Evolutionary conservation across 2,888 invertebrate species (phyloP).

Genomic region (Choristoneura rosaceana): DNA sequence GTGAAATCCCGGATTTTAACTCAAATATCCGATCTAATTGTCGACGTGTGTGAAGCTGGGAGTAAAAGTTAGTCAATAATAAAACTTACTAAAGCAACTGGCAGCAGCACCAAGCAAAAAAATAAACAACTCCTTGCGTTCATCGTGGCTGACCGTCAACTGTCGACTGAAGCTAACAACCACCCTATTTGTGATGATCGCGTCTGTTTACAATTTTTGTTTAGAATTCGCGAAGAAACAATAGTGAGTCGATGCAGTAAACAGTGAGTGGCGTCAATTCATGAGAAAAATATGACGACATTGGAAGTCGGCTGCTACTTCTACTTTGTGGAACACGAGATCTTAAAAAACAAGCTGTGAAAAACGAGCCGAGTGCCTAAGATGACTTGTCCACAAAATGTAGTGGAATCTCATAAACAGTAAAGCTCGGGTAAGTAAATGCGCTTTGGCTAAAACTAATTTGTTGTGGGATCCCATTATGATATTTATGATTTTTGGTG

Average conservation of each 20-base stretch:
- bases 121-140: conserved; percentile 53
- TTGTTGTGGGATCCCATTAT: too few relatives aligned
- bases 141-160: conserved; percentile 52
- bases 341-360: too few relatives aligned
- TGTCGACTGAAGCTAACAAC: conserved; percentile 41
- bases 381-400: too few relatives aligned
- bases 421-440: too few relatives aligned
- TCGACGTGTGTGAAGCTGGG: too few relatives aligned
- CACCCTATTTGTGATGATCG: conserved; percentile 28
- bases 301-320: conserved; percentile 11
- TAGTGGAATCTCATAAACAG: too few relatives aligned
- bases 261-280: conserved; percentile 24
- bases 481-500: too few relatives aligned
- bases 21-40: too few relatives aligned
- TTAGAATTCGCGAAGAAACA: conserved; percentile 44
- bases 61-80: background rate
- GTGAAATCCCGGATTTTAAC: too few relatives aligned
- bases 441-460: too few relatives aligned
- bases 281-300: conserved; percentile 31
- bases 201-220: conserved; percentile 32
- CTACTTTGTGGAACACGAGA: background rate
- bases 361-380: too few relatives aligned
- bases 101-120: conserved; percentile 53
- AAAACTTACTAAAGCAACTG: conserved; percentile 54
- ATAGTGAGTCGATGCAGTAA: conserved; percentile 28